Conservation (phyloP, 2,888 invertebrate genomes). For the Holacanthella duospinosa region DNA sequence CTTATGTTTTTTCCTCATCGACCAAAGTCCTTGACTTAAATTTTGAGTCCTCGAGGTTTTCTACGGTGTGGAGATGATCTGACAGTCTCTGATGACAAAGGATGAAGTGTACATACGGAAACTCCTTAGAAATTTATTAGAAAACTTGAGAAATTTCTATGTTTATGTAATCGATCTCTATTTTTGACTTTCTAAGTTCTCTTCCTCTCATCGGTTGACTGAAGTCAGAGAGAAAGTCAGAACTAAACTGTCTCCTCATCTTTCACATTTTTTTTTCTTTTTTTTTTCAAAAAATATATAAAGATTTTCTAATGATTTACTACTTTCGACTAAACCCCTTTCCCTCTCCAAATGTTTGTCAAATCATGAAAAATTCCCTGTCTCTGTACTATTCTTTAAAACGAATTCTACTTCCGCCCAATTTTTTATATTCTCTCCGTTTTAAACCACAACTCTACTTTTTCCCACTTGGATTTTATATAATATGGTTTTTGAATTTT, state of each 20-base stretch:
- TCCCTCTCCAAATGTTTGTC: constrained; percentile 11
- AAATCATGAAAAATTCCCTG: constrained; percentile 14
- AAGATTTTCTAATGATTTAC: constrained; percentile 13
- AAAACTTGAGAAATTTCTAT: constrained; percentile 17
- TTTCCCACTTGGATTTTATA: not conserved
- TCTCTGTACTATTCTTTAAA: not conserved
- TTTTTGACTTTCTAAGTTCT: constrained; percentile 12
- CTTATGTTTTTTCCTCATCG: not conserved
- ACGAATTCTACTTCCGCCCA: not conserved
- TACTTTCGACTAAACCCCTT: not conserved
- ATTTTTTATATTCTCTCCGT: too few species aligned
- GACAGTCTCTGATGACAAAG: not conserved
- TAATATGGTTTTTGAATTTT: too few species aligned
- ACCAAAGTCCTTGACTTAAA: too few species aligned
- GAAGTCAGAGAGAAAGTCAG: constrained; percentile 1
- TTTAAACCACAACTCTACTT: not conserved
- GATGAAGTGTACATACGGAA: not conserved
- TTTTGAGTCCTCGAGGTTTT: too few species aligned
- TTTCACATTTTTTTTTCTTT: not conserved
- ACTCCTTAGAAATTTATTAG: constrained; percentile 13
- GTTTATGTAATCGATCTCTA: constrained; percentile 17
- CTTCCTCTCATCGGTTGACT: constrained; percentile 1
- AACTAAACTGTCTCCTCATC: not conserved
- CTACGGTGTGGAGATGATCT: not conserved
- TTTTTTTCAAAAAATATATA: too few species aligned